phyloP scores from a whole-genome alignment of 92 coral and sea anemone genomes.

The Epizoanthus illoricatus region DNA sequence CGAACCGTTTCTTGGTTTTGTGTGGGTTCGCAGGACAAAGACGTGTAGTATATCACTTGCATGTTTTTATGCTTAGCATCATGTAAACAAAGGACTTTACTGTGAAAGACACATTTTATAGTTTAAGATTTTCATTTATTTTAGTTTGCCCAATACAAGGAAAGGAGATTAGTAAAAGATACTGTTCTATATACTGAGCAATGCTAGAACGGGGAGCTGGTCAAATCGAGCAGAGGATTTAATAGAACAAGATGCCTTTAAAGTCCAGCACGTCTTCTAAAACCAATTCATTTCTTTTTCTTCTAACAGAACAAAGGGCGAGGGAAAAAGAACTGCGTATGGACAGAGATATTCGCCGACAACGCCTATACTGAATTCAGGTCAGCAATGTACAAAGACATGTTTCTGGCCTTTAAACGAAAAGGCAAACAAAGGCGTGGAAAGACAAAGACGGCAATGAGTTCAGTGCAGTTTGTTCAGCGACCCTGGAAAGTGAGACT shows the following conservation, averaged over 20 bases:
- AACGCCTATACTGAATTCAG: conserved; percentile 89
- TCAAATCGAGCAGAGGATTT: not conserved
- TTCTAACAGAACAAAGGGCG: conserved; percentile 57
- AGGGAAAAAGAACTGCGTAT: conserved; percentile 70
- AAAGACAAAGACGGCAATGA: conserved; percentile 52
- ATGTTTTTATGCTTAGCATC: no score
- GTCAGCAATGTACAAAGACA: conserved; percentile 63
- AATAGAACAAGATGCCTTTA: not conserved
- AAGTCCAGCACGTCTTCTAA: not conserved
- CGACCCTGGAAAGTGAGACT: conserved; percentile 72
- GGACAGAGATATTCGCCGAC: conserved; percentile 74
- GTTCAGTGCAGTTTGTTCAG: conserved; percentile 89
- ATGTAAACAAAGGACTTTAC: not conserved
- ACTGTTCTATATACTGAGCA: no score
- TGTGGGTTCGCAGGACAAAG: no score
- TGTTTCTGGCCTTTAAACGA: conserved; percentile 79
- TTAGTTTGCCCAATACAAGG: no score
- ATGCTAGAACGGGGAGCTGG: no score
- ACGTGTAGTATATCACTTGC: not conserved
- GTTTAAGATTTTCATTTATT: not conserved
- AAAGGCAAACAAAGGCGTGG: conserved; percentile 70
- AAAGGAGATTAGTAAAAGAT: no score
- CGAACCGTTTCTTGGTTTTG: not conserved
- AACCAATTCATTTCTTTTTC: not conserved
- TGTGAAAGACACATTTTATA: not conserved